Evolutionary conservation across 2,888 invertebrate genomes (phyloP), one percentile per base, ranked within the genome.

Genomic region (Diabrotica balteata): DNA sequence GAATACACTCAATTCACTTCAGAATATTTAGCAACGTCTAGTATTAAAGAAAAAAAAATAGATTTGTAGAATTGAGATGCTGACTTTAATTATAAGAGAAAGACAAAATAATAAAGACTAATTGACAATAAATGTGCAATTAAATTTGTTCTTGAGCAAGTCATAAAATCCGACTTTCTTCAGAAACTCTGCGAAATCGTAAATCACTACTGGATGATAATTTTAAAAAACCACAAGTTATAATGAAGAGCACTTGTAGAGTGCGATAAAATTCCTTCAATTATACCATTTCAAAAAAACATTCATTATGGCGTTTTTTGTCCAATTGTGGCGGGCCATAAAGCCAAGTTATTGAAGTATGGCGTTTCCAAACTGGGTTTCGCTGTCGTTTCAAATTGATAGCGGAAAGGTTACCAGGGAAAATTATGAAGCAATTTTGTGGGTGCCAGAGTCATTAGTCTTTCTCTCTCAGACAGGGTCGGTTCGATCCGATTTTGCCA

Each of bases 351-450:
- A 81, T 79, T 79, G 80, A 78, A 79, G 79, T 77, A 78, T 78
- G 72, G 78, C 77, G 78, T 76, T 79, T 79, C 75, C 71, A 69
- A 76, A 74, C 72, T 73, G 75, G 77, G 75, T 76, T 72, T 73
- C 66, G 74, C 78, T 73, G 76, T 78, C 80, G 77, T 76, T 75
- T 75, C 75, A 77, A 82, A 83, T 82, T 83, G 82, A 83, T 83
- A 81, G 82, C 80, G 80, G 80, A 82, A 82, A 82, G 83, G 83
- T 82, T 83, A 81, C 80, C 78, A 73, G 80, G 80, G 83, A 82
- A 83, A 84, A 84, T 84, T 83, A 84, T 84, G 84, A 84, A 83
- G 82, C 82, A 84, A 83, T 84, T 82, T 82, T 81, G 83, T 79
- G 82, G 82, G 81, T 79, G 81, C 81, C 76, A 78, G 76, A 76